Evolutionary conservation across 2,113 vertebrate genomes (phyloP).

Genomic region (Bolborhynchus lineola): DNA sequence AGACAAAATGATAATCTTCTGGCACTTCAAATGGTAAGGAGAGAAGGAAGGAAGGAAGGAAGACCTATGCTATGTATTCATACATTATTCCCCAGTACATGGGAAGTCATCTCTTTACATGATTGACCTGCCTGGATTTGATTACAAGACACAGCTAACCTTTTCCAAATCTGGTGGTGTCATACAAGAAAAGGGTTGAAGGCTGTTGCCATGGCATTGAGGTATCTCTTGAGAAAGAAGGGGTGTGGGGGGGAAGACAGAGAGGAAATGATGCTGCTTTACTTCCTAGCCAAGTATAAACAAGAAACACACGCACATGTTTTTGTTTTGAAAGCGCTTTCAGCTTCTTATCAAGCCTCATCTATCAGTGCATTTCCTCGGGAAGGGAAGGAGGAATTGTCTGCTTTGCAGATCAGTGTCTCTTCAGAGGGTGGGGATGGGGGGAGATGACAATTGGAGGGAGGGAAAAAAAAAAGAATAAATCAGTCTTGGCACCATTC

Average conservation of each 20-base stretch:
- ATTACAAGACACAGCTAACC: constrained; percentile 67
- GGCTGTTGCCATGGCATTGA: constrained; percentile 73
- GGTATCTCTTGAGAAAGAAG: constrained; percentile 63
- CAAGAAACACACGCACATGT: constrained; percentile 56
- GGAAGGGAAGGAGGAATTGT: constrained; percentile 55
- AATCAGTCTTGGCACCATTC: constrained; percentile 67
- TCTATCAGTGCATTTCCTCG: constrained; percentile 52
- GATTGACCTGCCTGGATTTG: constrained; percentile 65
- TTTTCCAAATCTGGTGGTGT: constrained; percentile 67
- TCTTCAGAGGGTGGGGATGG: neutral
- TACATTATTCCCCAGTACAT: constrained; percentile 37
- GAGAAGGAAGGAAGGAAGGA: neutral
- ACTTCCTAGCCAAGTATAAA: constrained; percentile 69
- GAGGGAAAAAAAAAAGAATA: neutral
- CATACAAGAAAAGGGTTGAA: constrained; percentile 66
- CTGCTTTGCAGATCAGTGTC: constrained; percentile 57
- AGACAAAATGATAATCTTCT: constrained; percentile 36
- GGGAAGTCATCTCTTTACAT: constrained; percentile 64
- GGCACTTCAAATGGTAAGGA: neutral
- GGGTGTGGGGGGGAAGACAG: neutral
- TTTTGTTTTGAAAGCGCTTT: constrained; percentile 63
- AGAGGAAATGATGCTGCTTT: constrained; percentile 56
- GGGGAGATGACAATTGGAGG: constrained; percentile 19
- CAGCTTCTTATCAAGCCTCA: constrained; percentile 49
- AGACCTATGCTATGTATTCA: constrained; percentile 32